Conservation (phyloP, 2,888 invertebrate genomes). For the Spicauda simplicius region DNA sequence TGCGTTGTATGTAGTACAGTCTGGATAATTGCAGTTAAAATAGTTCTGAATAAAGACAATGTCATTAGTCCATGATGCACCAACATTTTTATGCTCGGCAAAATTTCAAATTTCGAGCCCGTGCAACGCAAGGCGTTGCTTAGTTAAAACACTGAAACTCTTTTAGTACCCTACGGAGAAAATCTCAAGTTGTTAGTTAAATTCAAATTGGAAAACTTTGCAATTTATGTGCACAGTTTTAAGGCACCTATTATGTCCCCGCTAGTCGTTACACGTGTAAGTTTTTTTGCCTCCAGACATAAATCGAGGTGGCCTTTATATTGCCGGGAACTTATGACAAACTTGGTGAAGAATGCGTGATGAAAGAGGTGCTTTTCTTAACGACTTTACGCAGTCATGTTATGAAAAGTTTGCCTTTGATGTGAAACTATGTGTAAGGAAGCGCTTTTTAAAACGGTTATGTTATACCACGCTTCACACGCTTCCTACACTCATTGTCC, state of each 20-base stretch:
- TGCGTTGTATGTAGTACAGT: too few species aligned
- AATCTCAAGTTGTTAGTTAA: conserved; percentile 78
- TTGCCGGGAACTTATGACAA: conserved; percentile 16
- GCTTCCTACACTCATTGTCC: too few species aligned
- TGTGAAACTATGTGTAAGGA: background rate
- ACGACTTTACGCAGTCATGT: conserved; percentile 10
- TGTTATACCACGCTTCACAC: too few species aligned
- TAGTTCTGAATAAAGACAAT: too few species aligned
- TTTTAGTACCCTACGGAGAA: conserved; percentile 70
- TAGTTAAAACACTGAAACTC: conserved; percentile 66
- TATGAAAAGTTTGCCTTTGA: conserved; percentile 10
- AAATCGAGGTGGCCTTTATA: conserved; percentile 26
- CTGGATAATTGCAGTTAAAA: too few species aligned
- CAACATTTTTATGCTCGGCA: background rate
- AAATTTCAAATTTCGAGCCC: background rate
- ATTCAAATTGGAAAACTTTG: conserved; percentile 81
- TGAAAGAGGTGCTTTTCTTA: conserved; percentile 24
- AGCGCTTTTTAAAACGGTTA: background rate
- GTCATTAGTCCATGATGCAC: too few species aligned
- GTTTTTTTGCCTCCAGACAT: conserved; percentile 43
- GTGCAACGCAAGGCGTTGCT: conserved; percentile 42
- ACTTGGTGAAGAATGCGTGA: conserved; percentile 24
- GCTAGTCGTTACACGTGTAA: conserved; percentile 58
- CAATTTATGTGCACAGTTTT: conserved; percentile 77
- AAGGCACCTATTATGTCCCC: conserved; percentile 71